These are phyloP conservation scores for Electrophaes corylata DNA, from an alignment of 2,888 invertebrate species.

Conservation along the genomic window DNA sequence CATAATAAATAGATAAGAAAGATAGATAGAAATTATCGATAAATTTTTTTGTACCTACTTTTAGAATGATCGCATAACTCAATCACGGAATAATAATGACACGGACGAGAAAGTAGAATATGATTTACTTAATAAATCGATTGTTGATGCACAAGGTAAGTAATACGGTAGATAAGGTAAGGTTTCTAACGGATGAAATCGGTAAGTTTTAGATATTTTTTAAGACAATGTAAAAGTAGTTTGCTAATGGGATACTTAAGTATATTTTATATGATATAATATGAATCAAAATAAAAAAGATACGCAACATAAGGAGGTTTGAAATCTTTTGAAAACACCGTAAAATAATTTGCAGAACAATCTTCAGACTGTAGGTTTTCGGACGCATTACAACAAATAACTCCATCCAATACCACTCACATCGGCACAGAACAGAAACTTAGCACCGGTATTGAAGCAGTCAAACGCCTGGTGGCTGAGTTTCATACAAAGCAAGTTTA, in stretches of 20 bases:
- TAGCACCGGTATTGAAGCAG: constrained; percentile 61
- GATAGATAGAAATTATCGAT: too few relatives aligned
- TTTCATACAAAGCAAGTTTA: constrained; percentile 32
- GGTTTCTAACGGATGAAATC: too few relatives aligned
- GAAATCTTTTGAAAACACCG: background rate
- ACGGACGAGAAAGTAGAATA: constrained; percentile 8
- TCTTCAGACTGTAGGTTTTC: background rate
- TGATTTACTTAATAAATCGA: constrained; percentile 7
- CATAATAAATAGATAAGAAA: too few relatives aligned
- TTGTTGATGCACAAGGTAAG: background rate
- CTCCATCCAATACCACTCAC: constrained; percentile 2
- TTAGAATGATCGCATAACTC: constrained; percentile 4
- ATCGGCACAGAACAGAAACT: constrained; percentile 52
- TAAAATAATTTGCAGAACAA: constrained; percentile 1
- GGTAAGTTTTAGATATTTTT: constrained; percentile 1
- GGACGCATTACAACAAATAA: background rate
- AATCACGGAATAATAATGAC: constrained; percentile 3
- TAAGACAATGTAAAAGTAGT: background rate
- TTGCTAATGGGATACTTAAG: background rate
- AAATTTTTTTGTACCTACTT: background rate
- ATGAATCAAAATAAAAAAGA: too few relatives aligned
- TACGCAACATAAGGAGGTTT: too few relatives aligned
- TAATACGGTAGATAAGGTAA: too few relatives aligned
- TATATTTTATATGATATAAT: too few relatives aligned
- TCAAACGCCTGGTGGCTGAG: constrained; percentile 47